Evolutionary conservation across 2,113 vertebrate species (phyloP).

Genomic region (Aix galericulata): DNA sequence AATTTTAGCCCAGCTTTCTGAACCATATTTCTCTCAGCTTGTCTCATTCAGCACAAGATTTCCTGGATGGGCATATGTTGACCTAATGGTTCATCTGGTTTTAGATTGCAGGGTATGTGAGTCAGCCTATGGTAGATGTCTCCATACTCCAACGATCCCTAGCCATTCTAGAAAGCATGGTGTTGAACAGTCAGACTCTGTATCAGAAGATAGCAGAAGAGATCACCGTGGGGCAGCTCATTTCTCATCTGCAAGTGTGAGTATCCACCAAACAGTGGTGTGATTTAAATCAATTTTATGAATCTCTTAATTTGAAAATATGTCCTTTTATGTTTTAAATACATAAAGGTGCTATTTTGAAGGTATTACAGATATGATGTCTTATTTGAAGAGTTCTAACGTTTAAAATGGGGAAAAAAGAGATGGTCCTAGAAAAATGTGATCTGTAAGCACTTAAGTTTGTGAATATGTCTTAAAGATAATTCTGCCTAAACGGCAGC

Average conservation of each 20-base stretch:
- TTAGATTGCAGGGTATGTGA: constrained; percentile 96
- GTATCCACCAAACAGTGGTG: constrained; percentile 60
- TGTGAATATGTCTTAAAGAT: background rate
- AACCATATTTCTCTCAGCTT: background rate
- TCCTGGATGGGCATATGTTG: background rate
- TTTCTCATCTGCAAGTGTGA: constrained; percentile 99
- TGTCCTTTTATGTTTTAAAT: background rate
- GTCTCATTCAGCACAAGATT: background rate
- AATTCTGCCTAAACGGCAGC: background rate
- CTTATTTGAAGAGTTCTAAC: background rate
- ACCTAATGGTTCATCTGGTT: background rate
- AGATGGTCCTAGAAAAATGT: background rate
- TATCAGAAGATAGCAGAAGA: constrained; percentile 97
- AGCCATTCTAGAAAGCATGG: constrained; percentile 98
- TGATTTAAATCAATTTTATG: background rate
- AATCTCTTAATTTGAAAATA: background rate
- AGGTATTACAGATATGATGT: background rate
- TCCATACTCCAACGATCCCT: constrained; percentile 96
- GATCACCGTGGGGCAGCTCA: constrained; percentile 97
- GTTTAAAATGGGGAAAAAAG: background rate
- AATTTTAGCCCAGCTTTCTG: background rate
- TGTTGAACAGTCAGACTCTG: constrained; percentile 96
- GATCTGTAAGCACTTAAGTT: background rate
- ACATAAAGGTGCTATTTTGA: background rate
- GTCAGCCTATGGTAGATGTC: constrained; percentile 95